A percentile compares a stretch with the other conserved stretches of the same genome.
Evolutionary conservation across 1,140 invertebrate genomes (phyloP).

Genomic region (Saxidomus purpurata): DNA sequence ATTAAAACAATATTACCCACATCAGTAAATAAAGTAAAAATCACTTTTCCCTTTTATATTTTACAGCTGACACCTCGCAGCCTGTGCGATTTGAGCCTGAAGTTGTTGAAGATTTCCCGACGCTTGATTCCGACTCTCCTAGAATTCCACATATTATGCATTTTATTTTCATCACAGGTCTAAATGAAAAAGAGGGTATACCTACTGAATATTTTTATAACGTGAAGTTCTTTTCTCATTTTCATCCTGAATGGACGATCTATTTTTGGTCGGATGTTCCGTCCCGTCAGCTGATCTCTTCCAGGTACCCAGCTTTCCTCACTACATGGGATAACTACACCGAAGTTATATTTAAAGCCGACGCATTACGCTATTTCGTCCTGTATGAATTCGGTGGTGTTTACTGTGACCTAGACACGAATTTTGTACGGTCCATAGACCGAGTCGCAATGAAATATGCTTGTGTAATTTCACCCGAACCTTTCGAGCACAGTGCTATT

Average conservation of each 20-base stretch:
- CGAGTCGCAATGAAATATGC: constrained; percentile 69
- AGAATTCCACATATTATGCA: constrained; percentile 81
- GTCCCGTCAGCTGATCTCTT: not conserved
- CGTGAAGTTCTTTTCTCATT: constrained; percentile 59
- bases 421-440: constrained; percentile 73
- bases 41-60: too few relatives aligned
- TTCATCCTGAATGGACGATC: constrained; percentile 65
- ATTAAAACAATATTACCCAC: too few relatives aligned
- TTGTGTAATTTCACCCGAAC: constrained; percentile 80
- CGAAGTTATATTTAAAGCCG: constrained; percentile 51
- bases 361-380: constrained; percentile 77
- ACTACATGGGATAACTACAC: not conserved
- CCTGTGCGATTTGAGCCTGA: not conserved
- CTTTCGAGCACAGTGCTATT: constrained; percentile 76
- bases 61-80: too few relatives aligned
- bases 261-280: constrained; percentile 42
- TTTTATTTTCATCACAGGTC: constrained; percentile 72
- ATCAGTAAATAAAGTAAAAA: too few relatives aligned
- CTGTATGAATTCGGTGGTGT: constrained; percentile 80
- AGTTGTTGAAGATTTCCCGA: constrained; percentile 64
- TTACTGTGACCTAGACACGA: constrained; percentile 80
- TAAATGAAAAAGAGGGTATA: constrained; percentile 30
- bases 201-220: not conserved
- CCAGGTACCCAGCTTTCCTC: constrained; percentile 6
- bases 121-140: constrained; percentile 12